Base-by-base conservation (phyloP, 2,113 vertebrate genomes). In the Micronycteris hirsuta region DNA sequence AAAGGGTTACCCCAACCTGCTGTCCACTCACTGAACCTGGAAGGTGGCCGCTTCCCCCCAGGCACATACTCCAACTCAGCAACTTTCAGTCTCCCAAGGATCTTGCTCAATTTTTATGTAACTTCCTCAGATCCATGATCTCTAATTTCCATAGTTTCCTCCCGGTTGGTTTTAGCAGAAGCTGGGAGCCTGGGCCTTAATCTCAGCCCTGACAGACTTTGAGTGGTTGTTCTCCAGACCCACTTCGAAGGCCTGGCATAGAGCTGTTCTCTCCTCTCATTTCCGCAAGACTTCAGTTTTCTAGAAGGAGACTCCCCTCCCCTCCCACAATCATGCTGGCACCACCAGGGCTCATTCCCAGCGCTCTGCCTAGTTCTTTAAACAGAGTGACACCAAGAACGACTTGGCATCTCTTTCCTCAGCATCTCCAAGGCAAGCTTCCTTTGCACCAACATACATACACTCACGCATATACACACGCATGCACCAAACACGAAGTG, bases 21-120 rank as follows among this genome's bases (percentile, higher is more conserved):
- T 49, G 47, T 33, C 15, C 54, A 12, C 14, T 47, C 41, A 24
- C 9, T 3, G 81, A 54, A 16, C 71, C 67, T 47, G 45, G 24
- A 28, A 4, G 28, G 26, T 0, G 15, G 26, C 20, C 26, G 54
- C 3, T 10, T 31, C 20, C 43, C 26, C 9, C 56, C 7, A 3
- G 38, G 24, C 8, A 12, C 9, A 20, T 12, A n/a, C 24, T 11
- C 6, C 3, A 14, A 41, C 19, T 7, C 0, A 3, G 77, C 16
- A 8, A 31, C 36, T 19, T 82, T 36, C 41, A 8, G 13, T 20
- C 43, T 12, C 47, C 49, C 56, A 38, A 73, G 49, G 33, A 49
- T 33, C 41, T 28, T 31, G 86, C 56, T 9, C 58, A 12, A 15
- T 36, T 73, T 74, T 22, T 22, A 14, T 20, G 47, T 67, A 24